These are phyloP conservation scores for Vesta saturnalis DNA, from an alignment of 2,888 invertebrate genomes.

Conservation along the genomic window DNA sequence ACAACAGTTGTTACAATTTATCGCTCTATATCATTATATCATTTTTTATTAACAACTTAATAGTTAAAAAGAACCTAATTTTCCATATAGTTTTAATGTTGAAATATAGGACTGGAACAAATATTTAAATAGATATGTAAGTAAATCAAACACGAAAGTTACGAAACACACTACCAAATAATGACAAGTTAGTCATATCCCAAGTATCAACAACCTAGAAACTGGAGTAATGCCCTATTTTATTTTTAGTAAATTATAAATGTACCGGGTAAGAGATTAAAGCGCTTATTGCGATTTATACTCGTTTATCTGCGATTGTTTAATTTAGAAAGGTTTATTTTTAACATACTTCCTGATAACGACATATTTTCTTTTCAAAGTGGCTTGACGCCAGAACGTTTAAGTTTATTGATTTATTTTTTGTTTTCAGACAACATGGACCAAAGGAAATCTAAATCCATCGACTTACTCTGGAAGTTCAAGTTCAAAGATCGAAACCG, in stretches of 20 bases:
- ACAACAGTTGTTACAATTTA: too few relatives aligned
- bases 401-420: constrained; percentile 23
- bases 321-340: not conserved
- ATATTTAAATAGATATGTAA: too few relatives aligned
- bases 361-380: not conserved
- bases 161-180: too few relatives aligned
- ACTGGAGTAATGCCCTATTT: not conserved
- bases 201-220: too few relatives aligned
- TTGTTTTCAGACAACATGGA: constrained; percentile 45
- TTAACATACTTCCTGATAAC: constrained; percentile 9
- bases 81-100: too few relatives aligned
- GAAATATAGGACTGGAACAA: too few relatives aligned
- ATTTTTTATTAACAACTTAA: too few relatives aligned
- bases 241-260: not conserved
- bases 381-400: not conserved
- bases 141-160: too few relatives aligned
- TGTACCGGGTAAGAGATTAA: not conserved
- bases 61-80: too few relatives aligned
- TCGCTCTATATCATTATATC: too few relatives aligned
- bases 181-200: too few relatives aligned
- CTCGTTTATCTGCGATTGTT: not conserved
- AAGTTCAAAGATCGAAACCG: constrained; percentile 38
- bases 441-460: constrained; percentile 39
- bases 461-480: constrained; percentile 38
- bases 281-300: not conserved